Evolutionary conservation across 2,888 invertebrate species (phyloP), one percentile per base, ranked within the genome.

Genomic region (Pterostichus niger): DNA sequence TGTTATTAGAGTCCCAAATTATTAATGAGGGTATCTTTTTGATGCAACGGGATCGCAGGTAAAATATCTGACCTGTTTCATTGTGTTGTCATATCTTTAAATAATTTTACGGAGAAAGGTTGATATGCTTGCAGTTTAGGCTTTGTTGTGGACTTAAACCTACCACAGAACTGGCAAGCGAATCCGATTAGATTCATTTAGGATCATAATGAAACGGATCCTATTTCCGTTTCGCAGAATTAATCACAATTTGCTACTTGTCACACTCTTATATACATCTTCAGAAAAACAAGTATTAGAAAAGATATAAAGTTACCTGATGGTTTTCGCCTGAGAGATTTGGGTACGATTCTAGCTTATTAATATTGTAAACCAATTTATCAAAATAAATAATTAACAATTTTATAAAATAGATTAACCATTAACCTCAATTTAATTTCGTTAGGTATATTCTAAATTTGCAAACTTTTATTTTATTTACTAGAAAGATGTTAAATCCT

Each of bases 11-110:
- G 44, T 4, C 81, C 73, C 7, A 35, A 81, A 81, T 81, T 81
- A 81, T 81, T 73, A 81, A 81, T 81, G 71, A 81, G 68, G 81
- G 71, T 81, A 81, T 81, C 68, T 80, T 24, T 71, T 81, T 81
- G 81, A 81, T 73, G 54, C 54, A 81, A 56, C 33, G 56, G 54
- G 15, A 56, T 15, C 52, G 24, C 81, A 81, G 81, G 81, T 81
- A 81, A 81, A 81, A 81, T 81, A 61, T 75, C 40, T 46, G 61
- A 80, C 56, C 56, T 40, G 56, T n/a, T 73, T 56, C 56, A 71
- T 81, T 81, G 81, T 81, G 54, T 79, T 61, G 79, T 79, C 64
- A 79, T 64, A 79, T 64, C 46, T 75, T 79, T 11, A 64, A 61
- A 78, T 59, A 78, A 76, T 54, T 76, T 76, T 35, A 76, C 76